Evolutionary conservation across 1,140 invertebrate genomes (phyloP).

Genomic region (Zaprionus gabonicus): DNA sequence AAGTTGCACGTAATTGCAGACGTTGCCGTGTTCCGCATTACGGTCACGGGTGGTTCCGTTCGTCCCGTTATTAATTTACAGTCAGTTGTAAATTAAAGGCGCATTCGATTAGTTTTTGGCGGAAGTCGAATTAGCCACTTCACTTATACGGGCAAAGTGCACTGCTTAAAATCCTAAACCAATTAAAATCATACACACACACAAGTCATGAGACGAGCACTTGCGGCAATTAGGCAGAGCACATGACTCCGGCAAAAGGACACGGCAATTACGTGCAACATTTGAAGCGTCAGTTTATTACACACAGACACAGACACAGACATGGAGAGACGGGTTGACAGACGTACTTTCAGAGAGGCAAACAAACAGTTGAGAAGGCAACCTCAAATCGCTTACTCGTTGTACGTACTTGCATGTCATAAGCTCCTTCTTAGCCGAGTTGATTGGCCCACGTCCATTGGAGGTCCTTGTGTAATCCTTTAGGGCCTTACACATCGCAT

Average conservation of each 20-base stretch:
- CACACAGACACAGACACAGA: slow-evolving; percentile 17
- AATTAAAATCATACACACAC: slow-evolving; percentile 68
- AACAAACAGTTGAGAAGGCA: slow-evolving; percentile 38
- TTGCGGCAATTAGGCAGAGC: slow-evolving; percentile 59
- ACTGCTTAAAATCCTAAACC: slow-evolving; percentile 55
- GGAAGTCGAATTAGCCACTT: slow-evolving; percentile 28
- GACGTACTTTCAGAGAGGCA: background rate
- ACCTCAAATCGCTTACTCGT: slow-evolving; percentile 47
- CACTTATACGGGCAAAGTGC: slow-evolving; percentile 53
- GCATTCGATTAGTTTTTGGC: slow-evolving; percentile 21
- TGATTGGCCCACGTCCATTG: slow-evolving; percentile 26
- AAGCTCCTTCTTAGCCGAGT: slow-evolving; percentile 59
- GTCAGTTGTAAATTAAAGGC: slow-evolving; percentile 41
- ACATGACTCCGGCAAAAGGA: slow-evolving; percentile 31
- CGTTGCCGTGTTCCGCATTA: slow-evolving; percentile 38
- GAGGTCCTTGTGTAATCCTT: slow-evolving; percentile 55
- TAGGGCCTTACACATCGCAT: slow-evolving; percentile 27
- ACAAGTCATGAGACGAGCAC: slow-evolving; percentile 37
- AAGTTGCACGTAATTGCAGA: slow-evolving; percentile 55
- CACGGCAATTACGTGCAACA: slow-evolving; percentile 66
- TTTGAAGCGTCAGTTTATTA: slow-evolving; percentile 74
- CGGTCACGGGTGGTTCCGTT: slow-evolving; percentile 21
- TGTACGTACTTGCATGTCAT: slow-evolving; percentile 46
- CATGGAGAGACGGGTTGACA: background rate
- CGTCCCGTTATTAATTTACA: slow-evolving; percentile 68